These are phyloP conservation scores for Adelognathus sp. DNA, from an alignment of 2,888 invertebrate species.

Conservation along the genomic window DNA sequence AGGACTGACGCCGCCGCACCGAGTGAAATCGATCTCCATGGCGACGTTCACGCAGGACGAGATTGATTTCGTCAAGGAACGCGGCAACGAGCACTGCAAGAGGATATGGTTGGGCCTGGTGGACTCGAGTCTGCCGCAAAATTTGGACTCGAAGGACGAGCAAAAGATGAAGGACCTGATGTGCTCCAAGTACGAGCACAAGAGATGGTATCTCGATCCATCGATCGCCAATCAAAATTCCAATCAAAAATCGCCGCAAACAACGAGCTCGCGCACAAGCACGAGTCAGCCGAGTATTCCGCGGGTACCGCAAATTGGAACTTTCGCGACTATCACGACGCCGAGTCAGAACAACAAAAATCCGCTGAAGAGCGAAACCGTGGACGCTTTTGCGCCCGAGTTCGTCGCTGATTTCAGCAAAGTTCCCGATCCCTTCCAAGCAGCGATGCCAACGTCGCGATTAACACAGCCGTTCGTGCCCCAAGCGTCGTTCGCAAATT, in stretches of 20 bases:
- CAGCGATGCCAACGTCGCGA: slow-evolving; percentile 72
- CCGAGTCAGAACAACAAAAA: slow-evolving; percentile 65
- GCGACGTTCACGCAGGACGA: slow-evolving; percentile 98
- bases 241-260: slow-evolving; percentile 63
- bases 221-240: slow-evolving; percentile 70
- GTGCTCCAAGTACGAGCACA: slow-evolving; percentile 97
- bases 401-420: slow-evolving; percentile 80
- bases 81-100: slow-evolving; percentile 97
- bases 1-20: slow-evolving; percentile 98
- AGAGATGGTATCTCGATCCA: slow-evolving; percentile 85
- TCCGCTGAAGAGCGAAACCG: slow-evolving; percentile 63
- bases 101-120: slow-evolving; percentile 96
- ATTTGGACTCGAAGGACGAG: slow-evolving; percentile 89
- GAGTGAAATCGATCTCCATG: slow-evolving; percentile 99
- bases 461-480: slow-evolving; percentile 75
- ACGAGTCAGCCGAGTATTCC: slow-evolving; percentile 69
- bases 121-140: slow-evolving; percentile 83
- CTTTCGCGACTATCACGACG: slow-evolving; percentile 65
- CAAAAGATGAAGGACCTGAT: slow-evolving; percentile 96
- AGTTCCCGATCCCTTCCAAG: slow-evolving; percentile 75
- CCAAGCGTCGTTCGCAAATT: slow-evolving; percentile 86
- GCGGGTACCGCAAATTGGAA: slow-evolving; percentile 73
- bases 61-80: slow-evolving; percentile 93
- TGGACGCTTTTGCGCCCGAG: slow-evolving; percentile 75
- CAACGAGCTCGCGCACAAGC: slow-evolving; percentile 38